Evolutionary conservation across 2,797 vertebrate species (phyloP).

Genomic region (Hydrolagus colliei): DNA sequence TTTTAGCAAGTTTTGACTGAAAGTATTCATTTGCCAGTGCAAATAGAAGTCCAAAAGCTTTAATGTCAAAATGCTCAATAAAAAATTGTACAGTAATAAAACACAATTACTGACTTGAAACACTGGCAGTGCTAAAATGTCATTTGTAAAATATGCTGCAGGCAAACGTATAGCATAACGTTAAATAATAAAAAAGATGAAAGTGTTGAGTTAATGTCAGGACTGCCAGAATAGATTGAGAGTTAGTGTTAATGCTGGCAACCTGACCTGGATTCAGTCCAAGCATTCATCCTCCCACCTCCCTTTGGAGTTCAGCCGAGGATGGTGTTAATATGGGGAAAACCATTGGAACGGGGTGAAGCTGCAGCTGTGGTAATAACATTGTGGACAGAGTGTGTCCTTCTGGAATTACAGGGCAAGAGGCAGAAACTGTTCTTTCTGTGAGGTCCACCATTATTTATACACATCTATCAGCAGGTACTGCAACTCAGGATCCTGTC

Average conservation of each 20-base stretch:
- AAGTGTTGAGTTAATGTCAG: constrained; percentile 44
- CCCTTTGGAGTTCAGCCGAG: constrained; percentile 41
- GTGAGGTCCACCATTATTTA: constrained; percentile 50
- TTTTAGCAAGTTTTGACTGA: background rate
- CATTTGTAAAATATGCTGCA: constrained; percentile 47
- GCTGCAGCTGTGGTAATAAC: background rate
- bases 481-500: constrained; percentile 56
- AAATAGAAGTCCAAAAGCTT: constrained; percentile 12
- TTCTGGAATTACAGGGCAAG: too few relatives aligned
- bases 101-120: constrained; percentile 40
- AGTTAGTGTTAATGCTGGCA: constrained; percentile 41
- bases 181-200: constrained; percentile 45
- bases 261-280: constrained; percentile 40
- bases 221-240: constrained; percentile 41
- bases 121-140: constrained; percentile 48
- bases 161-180: constrained; percentile 39
- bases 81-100: constrained; percentile 37
- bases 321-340: background rate
- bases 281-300: constrained; percentile 37
- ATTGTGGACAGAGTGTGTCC: background rate
- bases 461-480: constrained; percentile 45
- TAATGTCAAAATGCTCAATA: constrained; percentile 21
- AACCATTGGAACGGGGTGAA: background rate
- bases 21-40: background rate
- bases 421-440: constrained; percentile 47